These are phyloP conservation scores for Apamea monoglypha DNA, from an alignment of 2,888 invertebrate genomes.

Conservation along the genomic window DNA sequence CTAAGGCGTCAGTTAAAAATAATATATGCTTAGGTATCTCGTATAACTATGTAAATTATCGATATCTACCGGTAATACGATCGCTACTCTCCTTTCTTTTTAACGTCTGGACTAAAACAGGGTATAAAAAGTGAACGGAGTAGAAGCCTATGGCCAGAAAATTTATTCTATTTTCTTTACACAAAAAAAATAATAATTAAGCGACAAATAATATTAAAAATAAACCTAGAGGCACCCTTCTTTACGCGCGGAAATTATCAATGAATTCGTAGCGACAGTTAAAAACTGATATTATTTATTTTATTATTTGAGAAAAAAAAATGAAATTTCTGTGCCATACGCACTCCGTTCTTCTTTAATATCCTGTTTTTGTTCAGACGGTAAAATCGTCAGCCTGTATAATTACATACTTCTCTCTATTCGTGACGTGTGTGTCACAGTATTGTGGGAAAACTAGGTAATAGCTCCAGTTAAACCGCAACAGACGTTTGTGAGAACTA, in stretches of 20 bases:
- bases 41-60: conserved; percentile 14
- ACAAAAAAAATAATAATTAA: no score
- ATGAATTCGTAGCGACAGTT: no score
- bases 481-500: conserved; percentile 22
- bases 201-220: no score
- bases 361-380: not conserved
- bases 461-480: conserved; percentile 31
- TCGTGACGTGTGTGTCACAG: conserved; percentile 36
- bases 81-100: not conserved
- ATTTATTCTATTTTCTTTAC: no score
- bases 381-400: not conserved
- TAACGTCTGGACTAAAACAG: not conserved
- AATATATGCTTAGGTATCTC: conserved; percentile 40
- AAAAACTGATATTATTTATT: not conserved
- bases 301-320: not conserved
- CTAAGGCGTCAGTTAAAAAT: conserved; percentile 34
- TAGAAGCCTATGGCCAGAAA: no score
- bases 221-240: no score
- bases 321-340: not conserved
- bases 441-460: conserved; percentile 49
- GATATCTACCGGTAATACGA: conserved; percentile 9
- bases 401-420: conserved; percentile 31
- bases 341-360: not conserved
- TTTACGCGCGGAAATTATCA: no score
- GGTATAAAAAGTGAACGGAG: no score